Percentiles rank a stretch among this genome's conserved stretches.
Conservation (phyloP, 2,113 vertebrate species). For the Pandion haliaetus region DNA sequence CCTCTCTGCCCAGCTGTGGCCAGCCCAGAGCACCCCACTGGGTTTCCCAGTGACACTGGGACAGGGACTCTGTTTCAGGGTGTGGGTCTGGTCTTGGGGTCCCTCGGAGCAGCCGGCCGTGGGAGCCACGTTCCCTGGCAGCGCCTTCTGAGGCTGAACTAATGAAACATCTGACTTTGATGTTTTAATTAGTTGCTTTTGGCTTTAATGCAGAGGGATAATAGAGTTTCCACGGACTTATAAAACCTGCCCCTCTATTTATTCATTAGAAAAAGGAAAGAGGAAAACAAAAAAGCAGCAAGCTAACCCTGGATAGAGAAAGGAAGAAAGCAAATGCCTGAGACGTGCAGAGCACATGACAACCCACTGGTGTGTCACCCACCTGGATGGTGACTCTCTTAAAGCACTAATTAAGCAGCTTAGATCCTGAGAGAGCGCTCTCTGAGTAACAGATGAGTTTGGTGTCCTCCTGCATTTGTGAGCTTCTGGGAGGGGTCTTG, state of each 20-base stretch:
- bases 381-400: constrained; percentile 4
- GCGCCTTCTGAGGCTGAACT: neutral
- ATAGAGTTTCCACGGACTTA: constrained; percentile 36
- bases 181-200: constrained; percentile 61
- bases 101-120: neutral
- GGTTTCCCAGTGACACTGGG: neutral
- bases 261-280: neutral
- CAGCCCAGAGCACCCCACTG: neutral
- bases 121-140: neutral
- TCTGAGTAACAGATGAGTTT: constrained; percentile 14
- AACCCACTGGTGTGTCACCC: neutral
- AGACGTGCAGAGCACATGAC: neutral
- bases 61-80: neutral
- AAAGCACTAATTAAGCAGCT: constrained; percentile 4
- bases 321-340: neutral
- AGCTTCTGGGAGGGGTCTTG: constrained; percentile 30
- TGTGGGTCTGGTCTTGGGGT: neutral
- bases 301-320: neutral
- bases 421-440: neutral
- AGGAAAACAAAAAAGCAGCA: too few species aligned
- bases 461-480: neutral
- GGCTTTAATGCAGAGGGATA: constrained; percentile 44
- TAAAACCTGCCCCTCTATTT: constrained; percentile 17
- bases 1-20: neutral
- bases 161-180: constrained; percentile 53